A percentile compares a stretch with the other conserved stretches of the same genome.
Evolutionary conservation across 1,140 invertebrate genomes (phyloP).

Genomic region (Paracyclopina nana): DNA sequence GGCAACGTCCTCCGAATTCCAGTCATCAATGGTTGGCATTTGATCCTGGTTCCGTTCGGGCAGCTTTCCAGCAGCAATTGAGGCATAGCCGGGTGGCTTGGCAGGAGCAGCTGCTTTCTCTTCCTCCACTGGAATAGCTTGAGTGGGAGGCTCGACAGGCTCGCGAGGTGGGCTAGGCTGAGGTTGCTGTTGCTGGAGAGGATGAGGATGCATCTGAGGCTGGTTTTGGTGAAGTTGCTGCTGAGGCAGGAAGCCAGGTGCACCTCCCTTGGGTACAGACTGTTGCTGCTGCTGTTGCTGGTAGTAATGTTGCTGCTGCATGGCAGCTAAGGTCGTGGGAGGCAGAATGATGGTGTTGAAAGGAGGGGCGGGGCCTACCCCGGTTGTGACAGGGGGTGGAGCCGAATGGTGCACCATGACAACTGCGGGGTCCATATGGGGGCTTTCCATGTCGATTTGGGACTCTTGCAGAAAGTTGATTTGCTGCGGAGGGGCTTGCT

Average conservation of each 20-base stretch:
- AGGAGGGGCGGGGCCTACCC: neutral
- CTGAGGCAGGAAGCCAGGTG: neutral
- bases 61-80: conserved; percentile 1
- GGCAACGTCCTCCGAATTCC: conserved; percentile 7
- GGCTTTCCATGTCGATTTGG: conserved; percentile 19
- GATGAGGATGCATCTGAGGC: neutral
- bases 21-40: conserved; percentile 5
- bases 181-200: neutral
- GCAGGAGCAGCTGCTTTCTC: neutral
- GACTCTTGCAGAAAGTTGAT: conserved; percentile 21
- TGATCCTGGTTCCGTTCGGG: neutral
- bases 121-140: neutral
- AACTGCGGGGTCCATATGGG: conserved; percentile 21
- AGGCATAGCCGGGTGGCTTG: neutral
- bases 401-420: conserved; percentile 18
- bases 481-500: neutral
- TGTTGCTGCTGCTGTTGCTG: conserved; percentile 5
- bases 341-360: neutral
- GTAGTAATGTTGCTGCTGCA: conserved; percentile 3
- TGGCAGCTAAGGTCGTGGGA: neutral
- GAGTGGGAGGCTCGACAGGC: neutral
- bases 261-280: neutral
- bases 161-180: neutral
- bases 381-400: conserved; percentile 7
- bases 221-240: neutral